Base-by-base conservation (phyloP, 2,888 invertebrate species). In the Ophioninae sp. region DNA sequence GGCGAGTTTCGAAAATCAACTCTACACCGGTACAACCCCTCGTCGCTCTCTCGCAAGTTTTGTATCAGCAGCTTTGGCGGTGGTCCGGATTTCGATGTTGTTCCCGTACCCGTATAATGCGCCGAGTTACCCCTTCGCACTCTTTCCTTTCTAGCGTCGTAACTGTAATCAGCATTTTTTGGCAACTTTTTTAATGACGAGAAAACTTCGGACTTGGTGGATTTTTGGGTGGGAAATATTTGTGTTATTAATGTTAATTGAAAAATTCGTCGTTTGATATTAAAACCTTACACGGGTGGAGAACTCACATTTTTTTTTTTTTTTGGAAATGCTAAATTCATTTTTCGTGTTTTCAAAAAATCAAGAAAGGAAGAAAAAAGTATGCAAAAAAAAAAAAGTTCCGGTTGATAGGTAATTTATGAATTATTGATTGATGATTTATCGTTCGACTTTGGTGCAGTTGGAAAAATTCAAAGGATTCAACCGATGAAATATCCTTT, bases 1-100 rank as follows among this genome's bases (percentile, higher is more conserved):
- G 96, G 96, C 10, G 96, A 96, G 91, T 96, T 95, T 81, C 95
- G 94, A 92, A 96, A 96, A 91, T 96, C 96, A 80, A 96, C 96
- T 80, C 96, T 94, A 93, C 96, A 96, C 84, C 96, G 94, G 92
- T 96, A 96, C 85, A 95, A 94, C 67, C 96, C 96, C 90, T 96
- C 96, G 92, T 96, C 96, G 85, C 86, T 90, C 83, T 92, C 90
- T 10, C 88, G 90, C 8, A 92, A 87, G 79, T 92, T 90, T 79
- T 90, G 91, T 64, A 92, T 90, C 72, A 89, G 88, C 86, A 95
- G 93, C 87, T 94, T 94, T 0, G 95, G 95, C 0, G 95, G 95
- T 58, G 93, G 93, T 63, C 94, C 94, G 39, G 94, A 93, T 79
- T 94, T 93, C 91, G 95, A 95, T 88, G 93, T 94, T 44, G 95